Evolutionary conservation across 2,888 invertebrate species (phyloP).

Genomic region (Amblyteles armatorius): DNA sequence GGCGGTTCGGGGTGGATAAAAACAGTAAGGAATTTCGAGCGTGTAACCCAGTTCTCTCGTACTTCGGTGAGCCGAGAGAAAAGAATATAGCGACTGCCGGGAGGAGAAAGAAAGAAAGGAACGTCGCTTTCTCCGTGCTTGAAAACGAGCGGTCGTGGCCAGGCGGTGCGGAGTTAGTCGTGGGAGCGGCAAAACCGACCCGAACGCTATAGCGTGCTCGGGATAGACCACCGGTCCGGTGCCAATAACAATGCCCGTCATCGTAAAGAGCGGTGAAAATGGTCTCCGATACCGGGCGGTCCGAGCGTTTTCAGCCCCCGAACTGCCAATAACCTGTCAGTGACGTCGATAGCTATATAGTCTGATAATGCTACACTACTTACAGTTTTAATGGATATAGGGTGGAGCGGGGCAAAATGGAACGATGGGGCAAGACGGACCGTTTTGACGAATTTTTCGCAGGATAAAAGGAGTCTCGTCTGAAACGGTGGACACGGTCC

Average conservation of each 20-base stretch:
- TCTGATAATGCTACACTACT: neutral
- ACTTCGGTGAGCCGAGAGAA: slow-evolving; percentile 42
- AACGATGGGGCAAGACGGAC: too few relatives aligned
- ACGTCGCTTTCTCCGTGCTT: slow-evolving; percentile 34
- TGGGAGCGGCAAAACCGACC: slow-evolving; percentile 37
- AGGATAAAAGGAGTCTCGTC: too few relatives aligned
- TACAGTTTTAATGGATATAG: slow-evolving; percentile 4
- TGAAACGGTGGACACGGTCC: too few relatives aligned
- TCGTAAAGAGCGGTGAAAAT: slow-evolving; percentile 80
- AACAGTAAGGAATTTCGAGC: slow-evolving; percentile 64
- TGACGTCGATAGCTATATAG: slow-evolving; percentile 60
- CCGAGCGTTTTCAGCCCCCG: slow-evolving; percentile 75
- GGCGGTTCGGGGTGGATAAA: slow-evolving; percentile 48
- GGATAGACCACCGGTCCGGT: slow-evolving; percentile 60
- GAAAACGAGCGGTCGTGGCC: slow-evolving; percentile 31
- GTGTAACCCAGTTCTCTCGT: slow-evolving; percentile 69
- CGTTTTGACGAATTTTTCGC: too few relatives aligned
- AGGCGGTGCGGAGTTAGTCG: slow-evolving; percentile 42
- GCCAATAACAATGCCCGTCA: slow-evolving; percentile 80
- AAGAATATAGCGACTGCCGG: slow-evolving; percentile 23
- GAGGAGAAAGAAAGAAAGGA: slow-evolving; percentile 13
- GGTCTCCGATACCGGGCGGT: slow-evolving; percentile 75
- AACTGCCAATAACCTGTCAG: slow-evolving; percentile 80
- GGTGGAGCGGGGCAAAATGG: too few relatives aligned
- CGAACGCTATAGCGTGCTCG: slow-evolving; percentile 21